Evolutionary conservation across 2,113 vertebrate genomes (phyloP), one percentile per base, ranked within the genome.

Genomic region (Calyptomena viridis): DNA sequence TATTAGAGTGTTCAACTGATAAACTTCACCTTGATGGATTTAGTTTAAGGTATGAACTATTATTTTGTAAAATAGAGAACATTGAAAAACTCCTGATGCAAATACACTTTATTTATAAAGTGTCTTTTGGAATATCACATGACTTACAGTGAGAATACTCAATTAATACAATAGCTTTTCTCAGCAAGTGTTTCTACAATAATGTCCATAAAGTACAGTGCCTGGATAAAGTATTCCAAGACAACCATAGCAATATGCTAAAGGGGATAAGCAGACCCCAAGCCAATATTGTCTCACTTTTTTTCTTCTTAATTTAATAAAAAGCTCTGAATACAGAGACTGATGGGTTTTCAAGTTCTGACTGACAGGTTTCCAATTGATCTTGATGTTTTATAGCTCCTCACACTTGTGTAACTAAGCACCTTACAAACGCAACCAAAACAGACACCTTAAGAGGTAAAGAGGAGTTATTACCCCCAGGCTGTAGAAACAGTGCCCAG

Each of bases 91-190:
- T 94, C 75, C 94, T 95, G 33, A 95, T 96, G 84, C 81, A 97
- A 97, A 96, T 94, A 90, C 37, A 82, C 58, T 96, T 95, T 97
- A 97, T 95, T 83, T 92, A 94, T 96, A 97, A 97, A 97, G 15
- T 87, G 78, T 93, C 68, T 96, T 81, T 93, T 89, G 53, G 83
- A 58, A 93, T 97, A 92, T 88, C 87, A 96, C 79, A 74, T 96
- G 93, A 89, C 95, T 96, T 94, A 91, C 90, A 94, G 90, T 84
- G 94, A 95, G 90, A 90, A 78, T 92, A 94, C 62, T 92, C 90
- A 95, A 97, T 97, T 97, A 97, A 95, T 93, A 95, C 73, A 97
- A 93, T 52, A 95, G 97, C 96, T 95, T 93, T 97, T 95, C 94
- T 95, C 85, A 95, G 88, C 94, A 95, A 91, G 58, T 87, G 80